A percentile compares a stretch with the other conserved stretches of the same genome.
Evolutionary conservation across 2,113 vertebrate genomes (phyloP).

Genomic region (Solea solea): DNA sequence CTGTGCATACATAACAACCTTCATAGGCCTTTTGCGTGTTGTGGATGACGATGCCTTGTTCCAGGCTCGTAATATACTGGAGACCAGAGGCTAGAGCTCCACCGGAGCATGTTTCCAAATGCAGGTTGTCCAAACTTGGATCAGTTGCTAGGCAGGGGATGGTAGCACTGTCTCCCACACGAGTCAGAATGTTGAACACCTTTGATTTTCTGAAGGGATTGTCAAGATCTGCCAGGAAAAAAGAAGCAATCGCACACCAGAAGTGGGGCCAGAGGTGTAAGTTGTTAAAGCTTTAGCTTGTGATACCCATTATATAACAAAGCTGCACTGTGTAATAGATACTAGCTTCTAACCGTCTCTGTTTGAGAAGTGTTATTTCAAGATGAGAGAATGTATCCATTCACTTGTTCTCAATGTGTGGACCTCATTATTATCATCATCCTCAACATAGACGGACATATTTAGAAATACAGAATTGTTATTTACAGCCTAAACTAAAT

Average conservation of each 20-base stretch:
- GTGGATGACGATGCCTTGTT: conserved; percentile 86
- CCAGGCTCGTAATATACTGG: conserved; percentile 79
- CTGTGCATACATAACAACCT: conserved; percentile 89
- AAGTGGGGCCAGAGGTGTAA: conserved; percentile 34
- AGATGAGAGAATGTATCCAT: neutral
- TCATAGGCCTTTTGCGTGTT: conserved; percentile 82
- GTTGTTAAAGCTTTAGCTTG: conserved; percentile 4
- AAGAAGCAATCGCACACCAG: conserved; percentile 50
- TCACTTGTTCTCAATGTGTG: no score
- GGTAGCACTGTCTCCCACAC: conserved; percentile 80
- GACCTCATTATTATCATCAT: no score
- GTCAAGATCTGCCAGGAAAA: conserved; percentile 82
- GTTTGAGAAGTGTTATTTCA: neutral
- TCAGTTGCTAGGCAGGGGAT: conserved; percentile 91
- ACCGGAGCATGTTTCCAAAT: conserved; percentile 82
- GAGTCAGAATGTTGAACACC: conserved; percentile 76
- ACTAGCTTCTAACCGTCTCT: neutral
- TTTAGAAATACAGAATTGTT: no score
- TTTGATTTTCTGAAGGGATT: conserved; percentile 85
- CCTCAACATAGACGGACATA: no score
- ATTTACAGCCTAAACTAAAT: neutral
- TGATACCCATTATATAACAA: neutral
- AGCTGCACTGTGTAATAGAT: neutral
- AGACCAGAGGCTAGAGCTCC: conserved; percentile 80
- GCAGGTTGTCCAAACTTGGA: conserved; percentile 84